Base-by-base conservation (phyloP, 1,140 invertebrate genomes). In the Drosophila setifemur region DNA sequence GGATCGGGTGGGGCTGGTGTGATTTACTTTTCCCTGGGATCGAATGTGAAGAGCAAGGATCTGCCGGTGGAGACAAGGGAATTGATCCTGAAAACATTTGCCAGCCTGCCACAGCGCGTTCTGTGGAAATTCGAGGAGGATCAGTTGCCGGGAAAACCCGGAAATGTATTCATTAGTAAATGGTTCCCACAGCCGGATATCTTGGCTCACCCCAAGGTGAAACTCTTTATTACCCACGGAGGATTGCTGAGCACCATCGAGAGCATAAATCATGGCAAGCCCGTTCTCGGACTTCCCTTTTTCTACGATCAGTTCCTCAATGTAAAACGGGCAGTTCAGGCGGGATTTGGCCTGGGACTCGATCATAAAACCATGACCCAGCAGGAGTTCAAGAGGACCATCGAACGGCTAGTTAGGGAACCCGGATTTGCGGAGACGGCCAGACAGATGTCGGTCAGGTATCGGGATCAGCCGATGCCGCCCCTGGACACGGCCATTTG, bases 131-230 rank as follows among this genome's bases (percentile, higher is more conserved):
- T 92, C 90, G 94, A 95, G 75, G 91, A 91, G 0, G 92, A 93
- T 3, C 76, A 89, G 23, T 57, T 94, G 14, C 90, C 92, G 0
- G 87, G 89, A 3, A 92, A 93, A 61, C 91, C 94, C 0, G 43
- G 79, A 0, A 96, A 96, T 91, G 90, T 96, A 0, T 91, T 93
- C 42, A 83, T 94, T 0, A 91, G 89, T 39, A 93, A 93, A 48
- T 96, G 95, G 95, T 87, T 95, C 9, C 94, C 95, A 0, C 95
- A 96, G 75, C 93, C 92, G 33, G 94, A 95, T 61, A 91, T 95
- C 68, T 77, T 95, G 50, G 95, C 92, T 31, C 79, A 85, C 91
- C 92, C 92, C 3, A 95, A 95, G 63, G 91, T 95, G 1, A 93
- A 92, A 70, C 91, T 92, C 0, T 95, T 96, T 70, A 93, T 96